phyloP scores from a whole-genome alignment of 2,888 invertebrate genomes.

The Drymonia ruficornis region DNA sequence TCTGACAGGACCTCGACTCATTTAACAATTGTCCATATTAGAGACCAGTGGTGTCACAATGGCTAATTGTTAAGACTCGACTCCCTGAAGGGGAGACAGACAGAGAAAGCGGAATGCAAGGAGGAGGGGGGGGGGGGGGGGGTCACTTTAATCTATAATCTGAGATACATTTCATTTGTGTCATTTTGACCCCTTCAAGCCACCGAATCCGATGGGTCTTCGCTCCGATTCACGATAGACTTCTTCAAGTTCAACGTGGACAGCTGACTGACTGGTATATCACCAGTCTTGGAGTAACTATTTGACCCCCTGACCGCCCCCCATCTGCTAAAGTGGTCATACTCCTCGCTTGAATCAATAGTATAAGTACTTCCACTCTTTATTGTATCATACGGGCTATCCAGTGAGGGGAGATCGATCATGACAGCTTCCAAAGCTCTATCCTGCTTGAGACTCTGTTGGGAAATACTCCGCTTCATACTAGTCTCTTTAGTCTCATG shows the following conservation, averaged over 20 bases:
- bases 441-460: conserved; percentile 73
- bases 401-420: conserved; percentile 68
- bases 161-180: too few relatives aligned
- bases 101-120: too few relatives aligned
- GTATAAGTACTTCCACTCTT: conserved; percentile 55
- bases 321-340: conserved; percentile 73
- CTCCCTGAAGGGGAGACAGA: too few relatives aligned
- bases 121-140: too few relatives aligned
- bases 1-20: too few relatives aligned
- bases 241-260: conserved; percentile 69
- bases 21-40: too few relatives aligned
- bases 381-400: conserved; percentile 55
- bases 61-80: too few relatives aligned
- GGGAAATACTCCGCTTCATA: conserved; percentile 69
- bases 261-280: conserved; percentile 68
- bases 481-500: conserved; percentile 19
- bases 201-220: conserved; percentile 55
- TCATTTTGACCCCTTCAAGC: conserved; percentile 36
- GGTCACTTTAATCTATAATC: too few relatives aligned
- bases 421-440: conserved; percentile 71
- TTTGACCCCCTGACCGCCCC: conserved; percentile 81
- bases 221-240: conserved; percentile 48
- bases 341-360: conserved; percentile 45
- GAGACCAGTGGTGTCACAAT: too few relatives aligned
- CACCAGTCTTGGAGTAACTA: conserved; percentile 64